phyloP scores from a whole-genome alignment of 2,113 vertebrate genomes.

The Pogona vitticeps region DNA sequence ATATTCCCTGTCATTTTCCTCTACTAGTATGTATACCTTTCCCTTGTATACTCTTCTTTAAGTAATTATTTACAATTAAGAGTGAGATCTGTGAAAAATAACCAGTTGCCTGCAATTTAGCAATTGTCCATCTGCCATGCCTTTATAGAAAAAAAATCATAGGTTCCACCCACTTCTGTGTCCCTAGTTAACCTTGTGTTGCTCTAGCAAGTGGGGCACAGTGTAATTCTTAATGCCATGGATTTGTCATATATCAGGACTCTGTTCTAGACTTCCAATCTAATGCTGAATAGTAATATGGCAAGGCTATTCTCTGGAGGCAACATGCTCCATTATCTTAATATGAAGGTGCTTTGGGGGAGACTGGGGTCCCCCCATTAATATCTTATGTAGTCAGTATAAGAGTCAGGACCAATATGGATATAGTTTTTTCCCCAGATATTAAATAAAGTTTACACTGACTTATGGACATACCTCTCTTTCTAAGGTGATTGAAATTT shows the following conservation, averaged over 20 bases:
- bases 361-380: constrained; percentile 37
- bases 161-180: constrained; percentile 51
- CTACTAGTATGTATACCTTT: background rate
- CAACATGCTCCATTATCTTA: constrained; percentile 6
- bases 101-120: constrained; percentile 59
- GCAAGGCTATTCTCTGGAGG: background rate
- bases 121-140: constrained; percentile 58
- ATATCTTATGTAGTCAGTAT: constrained; percentile 64
- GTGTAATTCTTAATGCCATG: constrained; percentile 18
- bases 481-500: constrained; percentile 68
- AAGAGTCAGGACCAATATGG: constrained; percentile 61
- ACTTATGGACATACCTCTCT: constrained; percentile 61
- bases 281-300: accelerated
- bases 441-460: constrained; percentile 67
- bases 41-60: constrained; percentile 52
- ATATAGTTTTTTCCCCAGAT: constrained; percentile 68
- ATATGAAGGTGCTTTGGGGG: constrained; percentile 5
- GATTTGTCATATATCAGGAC: constrained; percentile 30
- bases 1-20: background rate
- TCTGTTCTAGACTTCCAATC: background rate
- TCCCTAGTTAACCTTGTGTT: constrained; percentile 58
- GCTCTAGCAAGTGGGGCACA: constrained; percentile 22
- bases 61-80: constrained; percentile 67
- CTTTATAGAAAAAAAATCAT: constrained; percentile 32
- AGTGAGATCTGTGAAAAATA: constrained; percentile 62